These are phyloP conservation scores for Notiomystis cincta DNA, from an alignment of 2,113 vertebrate genomes.

Conservation along the genomic window DNA sequence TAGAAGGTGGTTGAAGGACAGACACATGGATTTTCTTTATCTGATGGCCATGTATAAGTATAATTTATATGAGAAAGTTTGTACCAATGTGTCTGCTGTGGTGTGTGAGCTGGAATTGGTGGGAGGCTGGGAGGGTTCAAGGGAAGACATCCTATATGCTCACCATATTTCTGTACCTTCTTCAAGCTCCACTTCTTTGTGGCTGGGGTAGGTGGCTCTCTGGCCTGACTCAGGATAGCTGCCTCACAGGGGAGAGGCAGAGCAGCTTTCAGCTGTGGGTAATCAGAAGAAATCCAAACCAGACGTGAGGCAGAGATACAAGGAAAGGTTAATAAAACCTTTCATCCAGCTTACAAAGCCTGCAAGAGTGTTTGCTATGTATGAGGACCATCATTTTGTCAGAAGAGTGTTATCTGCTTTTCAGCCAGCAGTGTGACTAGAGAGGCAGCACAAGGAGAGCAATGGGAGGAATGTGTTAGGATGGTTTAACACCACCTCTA, in stretches of 20 bases:
- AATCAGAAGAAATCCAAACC: neutral
- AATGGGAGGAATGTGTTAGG: neutral
- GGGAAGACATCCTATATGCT: rapidly evolving
- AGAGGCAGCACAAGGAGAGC: neutral
- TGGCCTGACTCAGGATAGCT: neutral
- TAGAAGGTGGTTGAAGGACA: neutral
- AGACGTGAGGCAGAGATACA: neutral
- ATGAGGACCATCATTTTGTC: neutral
- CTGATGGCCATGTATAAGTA: neutral
- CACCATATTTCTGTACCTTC: neutral
- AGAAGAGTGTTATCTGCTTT: neutral
- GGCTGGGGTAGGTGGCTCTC: neutral
- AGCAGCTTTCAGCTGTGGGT: neutral
- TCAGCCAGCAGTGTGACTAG: neutral
- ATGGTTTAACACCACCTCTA: neutral
- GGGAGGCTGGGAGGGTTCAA: neutral
- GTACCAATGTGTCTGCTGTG: neutral
- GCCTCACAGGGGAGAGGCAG: neutral
- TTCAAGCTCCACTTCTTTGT: neutral
- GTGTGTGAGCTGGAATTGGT: neutral
- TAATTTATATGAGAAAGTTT: neutral
- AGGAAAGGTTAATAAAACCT: neutral
- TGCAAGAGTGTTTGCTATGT: neutral
- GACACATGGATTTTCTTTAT: neutral
- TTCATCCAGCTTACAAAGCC: neutral